Percentiles rank a stretch among this genome's conserved stretches.
phyloP scores from a whole-genome alignment of 2,797 vertebrate species.

The Acipenser oxyrinchus region DNA sequence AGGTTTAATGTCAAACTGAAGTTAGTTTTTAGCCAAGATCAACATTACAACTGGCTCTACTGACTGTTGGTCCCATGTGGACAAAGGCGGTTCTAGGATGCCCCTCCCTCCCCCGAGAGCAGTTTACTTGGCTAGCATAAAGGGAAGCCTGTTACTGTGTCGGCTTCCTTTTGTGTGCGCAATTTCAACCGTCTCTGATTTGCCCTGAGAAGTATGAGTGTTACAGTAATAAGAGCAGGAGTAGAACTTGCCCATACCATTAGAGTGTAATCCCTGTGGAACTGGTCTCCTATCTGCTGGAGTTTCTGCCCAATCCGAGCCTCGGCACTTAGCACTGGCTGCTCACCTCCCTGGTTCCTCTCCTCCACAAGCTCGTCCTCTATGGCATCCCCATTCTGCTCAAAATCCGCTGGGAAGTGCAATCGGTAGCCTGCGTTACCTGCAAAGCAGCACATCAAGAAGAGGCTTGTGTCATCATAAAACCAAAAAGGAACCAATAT shows the following conservation, averaged over 20 bases:
- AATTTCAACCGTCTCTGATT: not conserved
- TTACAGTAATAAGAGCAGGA: too few relatives aligned
- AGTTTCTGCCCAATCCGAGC: slow-evolving; percentile 65
- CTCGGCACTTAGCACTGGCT: slow-evolving; percentile 46
- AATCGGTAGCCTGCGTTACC: slow-evolving; percentile 66
- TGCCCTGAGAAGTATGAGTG: too few relatives aligned
- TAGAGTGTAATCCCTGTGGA: slow-evolving; percentile 61
- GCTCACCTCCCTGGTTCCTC: slow-evolving; percentile 36
- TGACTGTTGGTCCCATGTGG: too few relatives aligned
- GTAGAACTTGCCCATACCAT: slow-evolving; percentile 46
- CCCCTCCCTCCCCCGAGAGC: too few relatives aligned
- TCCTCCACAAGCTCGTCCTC: slow-evolving; percentile 36
- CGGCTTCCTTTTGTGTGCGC: not conserved
- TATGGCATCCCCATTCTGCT: slow-evolving; percentile 40
- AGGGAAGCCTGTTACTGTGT: not conserved
- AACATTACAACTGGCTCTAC: too few relatives aligned
- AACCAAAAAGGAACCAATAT: too few relatives aligned
- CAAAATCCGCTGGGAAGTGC: slow-evolving; percentile 56
- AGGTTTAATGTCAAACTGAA: too few relatives aligned
- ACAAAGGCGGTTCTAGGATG: too few relatives aligned
- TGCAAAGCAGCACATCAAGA: slow-evolving; percentile 27
- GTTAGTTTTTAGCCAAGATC: too few relatives aligned
- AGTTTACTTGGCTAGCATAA: not conserved
- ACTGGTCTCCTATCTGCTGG: slow-evolving; percentile 70
- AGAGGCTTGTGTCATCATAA: too few relatives aligned